phyloP scores from a whole-genome alignment of 1,140 invertebrate species.

The Gonatopus flavifemur region DNA sequence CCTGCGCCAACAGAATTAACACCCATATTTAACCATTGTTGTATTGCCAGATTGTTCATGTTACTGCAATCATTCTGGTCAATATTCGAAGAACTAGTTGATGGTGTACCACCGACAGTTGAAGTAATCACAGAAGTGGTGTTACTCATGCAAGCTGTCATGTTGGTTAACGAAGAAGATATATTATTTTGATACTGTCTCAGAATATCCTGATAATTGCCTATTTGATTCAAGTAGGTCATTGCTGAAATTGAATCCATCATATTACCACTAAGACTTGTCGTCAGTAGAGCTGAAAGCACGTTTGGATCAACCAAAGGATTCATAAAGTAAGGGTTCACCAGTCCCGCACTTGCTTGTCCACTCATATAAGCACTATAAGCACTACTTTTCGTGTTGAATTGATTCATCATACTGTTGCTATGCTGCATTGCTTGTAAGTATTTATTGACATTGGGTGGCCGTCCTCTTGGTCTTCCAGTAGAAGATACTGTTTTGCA shows the following conservation, averaged over 20 bases:
- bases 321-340: conserved; percentile 49
- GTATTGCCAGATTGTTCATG: conserved; percentile 34
- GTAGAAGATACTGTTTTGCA: conserved; percentile 27
- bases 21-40: conserved; percentile 34
- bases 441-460: conserved; percentile 50
- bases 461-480: conserved; percentile 49
- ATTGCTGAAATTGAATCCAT: conserved; percentile 43
- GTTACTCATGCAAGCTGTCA: conserved; percentile 31
- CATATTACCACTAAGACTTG: conserved; percentile 39
- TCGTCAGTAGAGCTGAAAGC: conserved; percentile 44
- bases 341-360: conserved; percentile 38
- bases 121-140: conserved; percentile 9
- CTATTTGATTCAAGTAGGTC: conserved; percentile 48
- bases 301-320: conserved; percentile 47
- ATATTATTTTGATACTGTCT: conserved; percentile 49
- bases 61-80: conserved; percentile 21
- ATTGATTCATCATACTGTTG: conserved; percentile 37
- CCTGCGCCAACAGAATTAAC: conserved; percentile 17
- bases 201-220: conserved; percentile 47
- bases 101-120: conserved; percentile 25
- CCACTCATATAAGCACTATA: conserved; percentile 40
- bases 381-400: conserved; percentile 34
- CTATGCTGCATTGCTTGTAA: conserved; percentile 34
- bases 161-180: conserved; percentile 29
- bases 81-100: conserved; percentile 29